These are phyloP conservation scores for Aphis gossypii DNA, from an alignment of 1,140 invertebrate genomes.

Conservation along the genomic window DNA sequence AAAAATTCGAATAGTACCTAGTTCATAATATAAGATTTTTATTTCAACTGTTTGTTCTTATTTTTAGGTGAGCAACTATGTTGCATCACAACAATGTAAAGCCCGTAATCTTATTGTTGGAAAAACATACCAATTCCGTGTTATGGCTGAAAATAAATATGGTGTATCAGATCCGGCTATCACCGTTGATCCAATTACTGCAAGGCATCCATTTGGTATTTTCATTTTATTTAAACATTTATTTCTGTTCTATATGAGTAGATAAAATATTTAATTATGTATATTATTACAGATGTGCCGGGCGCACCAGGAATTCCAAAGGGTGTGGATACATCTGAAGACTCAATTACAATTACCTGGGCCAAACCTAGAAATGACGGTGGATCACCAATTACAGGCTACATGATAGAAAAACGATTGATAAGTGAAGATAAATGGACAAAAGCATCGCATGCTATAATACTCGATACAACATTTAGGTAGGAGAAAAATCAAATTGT, in stretches of 20 bases:
- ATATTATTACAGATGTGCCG: conserved; percentile 73
- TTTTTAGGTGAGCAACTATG: conserved; percentile 82
- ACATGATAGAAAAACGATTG: conserved; percentile 90
- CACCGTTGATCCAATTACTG: conserved; percentile 87
- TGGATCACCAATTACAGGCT: conserved; percentile 88
- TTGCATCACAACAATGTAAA: conserved; percentile 84
- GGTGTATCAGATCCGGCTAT: conserved; percentile 91
- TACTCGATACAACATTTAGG: conserved; percentile 82
- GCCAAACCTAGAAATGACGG: conserved; percentile 92
- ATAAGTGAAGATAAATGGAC: conserved; percentile 91
- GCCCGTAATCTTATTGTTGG: conserved; percentile 91
- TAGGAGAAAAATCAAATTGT: conserved; percentile 59
- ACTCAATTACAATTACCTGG: conserved; percentile 94
- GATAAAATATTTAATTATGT: conserved; percentile 4
- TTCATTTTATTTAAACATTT: conserved; percentile 10
- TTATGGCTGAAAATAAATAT: conserved; percentile 97
- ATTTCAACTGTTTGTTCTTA: background rate
- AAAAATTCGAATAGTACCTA: background rate
- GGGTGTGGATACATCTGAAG: conserved; percentile 87
- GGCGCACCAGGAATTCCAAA: conserved; percentile 87
- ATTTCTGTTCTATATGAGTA: conserved; percentile 65
- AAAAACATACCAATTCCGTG: conserved; percentile 94
- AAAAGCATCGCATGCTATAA: conserved; percentile 82
- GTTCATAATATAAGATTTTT: background rate
- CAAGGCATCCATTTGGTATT: conserved; percentile 91